Evolutionary conservation across 2,888 invertebrate genomes (phyloP).

Genomic region (Artemia sp.): DNA sequence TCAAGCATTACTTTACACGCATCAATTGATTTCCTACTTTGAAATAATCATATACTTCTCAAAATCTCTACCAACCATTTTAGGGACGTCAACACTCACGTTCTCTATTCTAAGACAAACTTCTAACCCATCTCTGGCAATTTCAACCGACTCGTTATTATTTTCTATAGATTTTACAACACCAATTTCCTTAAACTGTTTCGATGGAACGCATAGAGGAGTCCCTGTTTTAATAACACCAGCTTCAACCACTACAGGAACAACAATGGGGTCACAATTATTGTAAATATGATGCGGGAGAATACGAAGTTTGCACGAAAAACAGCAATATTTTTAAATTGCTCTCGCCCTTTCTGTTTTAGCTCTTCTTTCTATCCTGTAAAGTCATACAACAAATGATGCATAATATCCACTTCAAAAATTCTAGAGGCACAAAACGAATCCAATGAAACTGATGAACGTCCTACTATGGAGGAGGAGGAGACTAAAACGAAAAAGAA

Average conservation of each 20-base stretch:
- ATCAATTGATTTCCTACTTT: slow-evolving; percentile 92
- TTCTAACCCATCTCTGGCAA: slow-evolving; percentile 82
- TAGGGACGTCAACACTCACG: slow-evolving; percentile 92
- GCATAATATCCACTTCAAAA: slow-evolving; percentile 98
- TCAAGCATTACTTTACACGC: slow-evolving; percentile 95
- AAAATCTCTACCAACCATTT: slow-evolving; percentile 96
- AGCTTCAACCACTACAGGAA: slow-evolving; percentile 86
- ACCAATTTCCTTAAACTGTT: slow-evolving; percentile 82
- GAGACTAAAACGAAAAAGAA: no score
- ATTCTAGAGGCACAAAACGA: slow-evolving; percentile 36
- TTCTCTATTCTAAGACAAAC: slow-evolving; percentile 95
- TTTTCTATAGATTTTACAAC: slow-evolving; percentile 83
- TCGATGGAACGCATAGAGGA: slow-evolving; percentile 26
- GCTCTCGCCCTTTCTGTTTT: slow-evolving; percentile 74
- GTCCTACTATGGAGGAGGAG: no score
- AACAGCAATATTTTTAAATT: slow-evolving; percentile 89
- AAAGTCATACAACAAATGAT: slow-evolving; percentile 97
- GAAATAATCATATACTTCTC: slow-evolving; percentile 89
- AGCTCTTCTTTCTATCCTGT: slow-evolving; percentile 78
- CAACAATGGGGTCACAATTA: slow-evolving; percentile 91
- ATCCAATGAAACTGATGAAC: no score
- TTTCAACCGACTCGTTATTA: slow-evolving; percentile 86
- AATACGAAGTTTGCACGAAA: slow-evolving; percentile 79
- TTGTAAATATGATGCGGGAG: slow-evolving; percentile 84
- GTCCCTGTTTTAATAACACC: slow-evolving; percentile 79